Base-by-base conservation (phyloP, 2,888 invertebrate genomes). In the Sceliomorpha sp. region DNA sequence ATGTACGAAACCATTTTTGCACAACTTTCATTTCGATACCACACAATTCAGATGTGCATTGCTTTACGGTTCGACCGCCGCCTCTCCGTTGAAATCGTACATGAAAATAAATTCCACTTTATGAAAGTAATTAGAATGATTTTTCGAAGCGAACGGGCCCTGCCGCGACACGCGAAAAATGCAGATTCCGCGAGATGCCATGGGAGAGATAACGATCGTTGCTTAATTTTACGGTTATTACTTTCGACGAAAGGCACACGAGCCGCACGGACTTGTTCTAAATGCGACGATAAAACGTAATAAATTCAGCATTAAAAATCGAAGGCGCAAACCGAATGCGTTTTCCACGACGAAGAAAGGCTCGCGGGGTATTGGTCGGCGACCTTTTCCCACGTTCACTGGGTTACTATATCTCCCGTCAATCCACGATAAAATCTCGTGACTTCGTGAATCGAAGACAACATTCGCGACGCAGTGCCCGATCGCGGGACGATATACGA, bases 311-410 rank as follows among this genome's bases (percentile, higher is more conserved):
- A 20, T 34, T 26, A 55, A 60, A 64, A 70, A 60, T 60, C 17
- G 51, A 39, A 13, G 17, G 20, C 8, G 31, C 20, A 31, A 42
- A 20, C 14, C 45, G 20, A 47, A 64, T 44, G 71, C 55, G 63
- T 62, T 63, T 51, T 56, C 48, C 42, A 51, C 29, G 60, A 59
- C 50, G 55, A 66, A 62, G 66, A 64, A 64, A 70, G 70, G 45
- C 17, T 27, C 15, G 27, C 24, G 29, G 24, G 39, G 62, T 47
- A 59, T 58, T 58, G 47, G 45, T 27, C 48, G 62, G 37, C 71
- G 73, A 63, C 63, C 69, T 66, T 67, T 73, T 73, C 73, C 73
- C 73, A 73, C 73, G 73, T 71, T 73, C 67, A 71, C 60, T 73
- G 60, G 73, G 73, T 73, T 73, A 73, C 73, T 71, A 67, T 71